Evolutionary conservation across 2,888 invertebrate genomes (phyloP).

Genomic region (Epinotia ramella): DNA sequence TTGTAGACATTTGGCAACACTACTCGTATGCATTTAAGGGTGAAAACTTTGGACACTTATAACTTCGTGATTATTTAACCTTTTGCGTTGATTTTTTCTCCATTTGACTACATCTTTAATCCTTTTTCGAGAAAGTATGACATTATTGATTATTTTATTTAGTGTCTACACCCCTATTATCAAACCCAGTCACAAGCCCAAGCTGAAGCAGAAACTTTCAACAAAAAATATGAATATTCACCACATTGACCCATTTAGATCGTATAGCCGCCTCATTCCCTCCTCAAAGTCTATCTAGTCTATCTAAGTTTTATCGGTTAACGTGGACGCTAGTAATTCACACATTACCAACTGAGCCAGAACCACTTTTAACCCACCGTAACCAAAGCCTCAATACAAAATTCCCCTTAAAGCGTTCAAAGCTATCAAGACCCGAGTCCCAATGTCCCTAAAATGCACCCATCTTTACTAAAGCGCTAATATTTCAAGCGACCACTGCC

Average conservation of each 20-base stretch:
- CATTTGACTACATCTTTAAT: too few species aligned
- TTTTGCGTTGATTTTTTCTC: too few species aligned
- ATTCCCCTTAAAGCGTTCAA: conserved; percentile 58
- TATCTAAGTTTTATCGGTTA: not conserved
- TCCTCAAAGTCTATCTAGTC: too few species aligned
- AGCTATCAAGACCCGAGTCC: conserved; percentile 78
- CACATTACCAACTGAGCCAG: not conserved
- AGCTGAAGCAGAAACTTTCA: too few species aligned
- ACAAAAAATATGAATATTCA: not conserved
- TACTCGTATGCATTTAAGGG: too few species aligned
- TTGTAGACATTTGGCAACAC: too few species aligned
- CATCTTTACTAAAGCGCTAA: conserved; percentile 77
- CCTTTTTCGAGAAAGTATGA: too few species aligned
- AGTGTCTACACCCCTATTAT: too few species aligned
- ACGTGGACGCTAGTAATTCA: not conserved
- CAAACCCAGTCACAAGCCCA: too few species aligned
- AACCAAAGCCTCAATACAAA: conserved; percentile 33
- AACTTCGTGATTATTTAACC: too few species aligned
- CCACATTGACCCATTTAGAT: not conserved
- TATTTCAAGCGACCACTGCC: conserved; percentile 80
- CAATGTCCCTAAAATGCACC: conserved; percentile 76
- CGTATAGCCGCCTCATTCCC: not conserved
- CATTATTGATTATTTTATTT: too few species aligned
- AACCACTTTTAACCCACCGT: conserved; percentile 9
- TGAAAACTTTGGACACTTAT: too few species aligned